Conservation (phyloP, 2,888 invertebrate genomes). For the Lucinisca nassula region DNA sequence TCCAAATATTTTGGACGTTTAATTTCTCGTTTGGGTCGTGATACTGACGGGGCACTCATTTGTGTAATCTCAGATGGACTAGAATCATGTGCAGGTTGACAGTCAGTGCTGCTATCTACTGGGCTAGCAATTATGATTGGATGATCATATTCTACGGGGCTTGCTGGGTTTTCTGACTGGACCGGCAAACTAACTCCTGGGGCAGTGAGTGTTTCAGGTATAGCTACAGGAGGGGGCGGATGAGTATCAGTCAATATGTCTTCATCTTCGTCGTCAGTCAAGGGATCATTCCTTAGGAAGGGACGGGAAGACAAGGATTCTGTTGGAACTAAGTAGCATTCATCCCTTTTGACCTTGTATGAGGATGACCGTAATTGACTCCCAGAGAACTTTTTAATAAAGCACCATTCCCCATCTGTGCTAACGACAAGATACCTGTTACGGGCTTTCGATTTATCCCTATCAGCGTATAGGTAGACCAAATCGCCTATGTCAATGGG, state of each 20-base stretch:
- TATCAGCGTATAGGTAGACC: conserved; percentile 56
- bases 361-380: conserved; percentile 55
- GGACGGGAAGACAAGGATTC: not conserved
- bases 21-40: not conserved
- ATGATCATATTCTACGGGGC: not conserved
- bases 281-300: not conserved
- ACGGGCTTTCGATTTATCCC: conserved; percentile 46
- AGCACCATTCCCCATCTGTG: conserved; percentile 58
- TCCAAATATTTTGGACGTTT: not conserved
- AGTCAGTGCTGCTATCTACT: not conserved
- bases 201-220: not conserved
- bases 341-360: conserved; percentile 58
- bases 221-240: not conserved
- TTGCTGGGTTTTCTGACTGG: no score
- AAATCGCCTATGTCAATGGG: conserved; percentile 58
- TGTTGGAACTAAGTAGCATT: conserved; percentile 45
- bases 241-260: not conserved
- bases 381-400: conserved; percentile 60
- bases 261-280: not conserved
- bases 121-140: not conserved
- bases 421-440: conserved; percentile 61
- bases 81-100: not conserved
- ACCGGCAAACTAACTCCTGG: not conserved
- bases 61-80: not conserved
- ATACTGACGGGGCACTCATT: not conserved